phyloP scores from a whole-genome alignment of 2,113 vertebrate species.

The Ptychochromis oligacanthus region DNA sequence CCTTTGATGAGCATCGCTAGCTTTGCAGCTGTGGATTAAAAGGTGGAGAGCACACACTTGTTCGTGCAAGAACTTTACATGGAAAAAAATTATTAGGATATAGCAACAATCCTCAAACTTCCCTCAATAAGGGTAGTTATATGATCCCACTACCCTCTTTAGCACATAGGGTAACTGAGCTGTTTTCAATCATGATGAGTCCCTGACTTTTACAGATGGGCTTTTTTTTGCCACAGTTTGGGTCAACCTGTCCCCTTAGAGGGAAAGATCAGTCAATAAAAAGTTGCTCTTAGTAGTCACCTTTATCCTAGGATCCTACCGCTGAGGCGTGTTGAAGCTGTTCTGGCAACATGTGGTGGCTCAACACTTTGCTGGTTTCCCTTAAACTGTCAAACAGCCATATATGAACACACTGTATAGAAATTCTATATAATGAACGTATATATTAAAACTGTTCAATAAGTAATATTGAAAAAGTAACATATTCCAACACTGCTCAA shows the following conservation, averaged over 20 bases:
- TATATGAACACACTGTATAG: too few species aligned
- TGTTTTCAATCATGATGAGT: not conserved
- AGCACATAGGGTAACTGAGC: too few species aligned
- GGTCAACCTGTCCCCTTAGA: too few species aligned
- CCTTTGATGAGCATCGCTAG: slow-evolving; percentile 61
- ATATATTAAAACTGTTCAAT: not conserved
- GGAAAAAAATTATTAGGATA: not conserved
- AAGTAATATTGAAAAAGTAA: not conserved
- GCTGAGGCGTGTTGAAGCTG: too few species aligned
- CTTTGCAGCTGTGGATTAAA: slow-evolving; percentile 29
- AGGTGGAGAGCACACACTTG: not conserved
- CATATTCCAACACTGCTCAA: not conserved
- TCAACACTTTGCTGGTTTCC: too few species aligned
- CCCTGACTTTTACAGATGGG: not conserved
- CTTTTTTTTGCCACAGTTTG: too few species aligned
- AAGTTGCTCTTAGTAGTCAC: too few species aligned
- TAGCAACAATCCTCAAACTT: not conserved
- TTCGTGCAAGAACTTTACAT: not conserved
- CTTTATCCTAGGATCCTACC: too few species aligned
- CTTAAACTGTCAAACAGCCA: too few species aligned
- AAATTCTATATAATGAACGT: too few species aligned
- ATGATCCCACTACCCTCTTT: not conserved
- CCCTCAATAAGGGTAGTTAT: not conserved
- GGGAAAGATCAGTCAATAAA: too few species aligned
- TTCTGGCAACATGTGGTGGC: too few species aligned